Evolutionary conservation across 1,140 invertebrate species (phyloP).

Genomic region (Oryctes rhinoceros): DNA sequence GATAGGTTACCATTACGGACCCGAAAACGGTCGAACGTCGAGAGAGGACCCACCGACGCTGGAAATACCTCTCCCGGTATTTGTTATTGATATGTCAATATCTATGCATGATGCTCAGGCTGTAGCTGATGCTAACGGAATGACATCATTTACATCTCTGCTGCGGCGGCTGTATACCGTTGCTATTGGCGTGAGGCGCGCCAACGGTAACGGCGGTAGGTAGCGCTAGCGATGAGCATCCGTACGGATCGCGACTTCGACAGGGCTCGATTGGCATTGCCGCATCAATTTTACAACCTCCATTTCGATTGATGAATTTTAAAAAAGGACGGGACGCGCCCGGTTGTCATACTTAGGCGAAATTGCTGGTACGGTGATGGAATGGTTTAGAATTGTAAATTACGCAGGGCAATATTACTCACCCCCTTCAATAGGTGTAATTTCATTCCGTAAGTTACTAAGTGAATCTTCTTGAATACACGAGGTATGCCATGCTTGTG

Average conservation of each 20-base stretch:
- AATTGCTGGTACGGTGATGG: not conserved
- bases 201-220: not conserved
- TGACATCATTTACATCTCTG: conserved; percentile 33
- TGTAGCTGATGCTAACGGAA: conserved; percentile 10
- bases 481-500: no score
- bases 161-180: not conserved
- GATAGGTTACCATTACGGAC: not conserved
- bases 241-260: not conserved
- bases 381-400: no score
- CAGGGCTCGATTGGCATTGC: conserved; percentile 1
- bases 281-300: conserved; percentile 30
- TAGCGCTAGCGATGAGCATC: not conserved
- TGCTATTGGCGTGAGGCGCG: not conserved
- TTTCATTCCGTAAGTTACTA: no score
- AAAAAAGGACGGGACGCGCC: not conserved
- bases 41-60: not conserved
- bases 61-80: conserved; percentile 2
- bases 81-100: conserved; percentile 36
- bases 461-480: no score
- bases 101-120: conserved; percentile 13
- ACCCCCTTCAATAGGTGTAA: no score
- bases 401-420: no score
- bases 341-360: not conserved
- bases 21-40: not conserved
- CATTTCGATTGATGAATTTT: conserved; percentile 35